These are phyloP conservation scores for Erythrocercus mccallii DNA, from an alignment of 2,113 vertebrate species.

Conservation along the genomic window DNA sequence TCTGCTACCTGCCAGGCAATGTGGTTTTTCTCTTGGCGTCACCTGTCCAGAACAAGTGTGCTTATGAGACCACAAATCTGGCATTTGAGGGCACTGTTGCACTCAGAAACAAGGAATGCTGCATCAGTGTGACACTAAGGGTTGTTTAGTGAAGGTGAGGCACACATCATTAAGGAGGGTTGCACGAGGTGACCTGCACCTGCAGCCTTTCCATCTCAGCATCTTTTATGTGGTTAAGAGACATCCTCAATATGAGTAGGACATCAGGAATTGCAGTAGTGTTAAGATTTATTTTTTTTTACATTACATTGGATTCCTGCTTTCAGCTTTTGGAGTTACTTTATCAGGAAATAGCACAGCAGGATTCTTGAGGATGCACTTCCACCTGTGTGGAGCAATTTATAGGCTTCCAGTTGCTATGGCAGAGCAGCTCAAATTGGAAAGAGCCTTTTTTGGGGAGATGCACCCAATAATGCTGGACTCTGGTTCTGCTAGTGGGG, in stretches of 20 bases:
- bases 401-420: background rate
- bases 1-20: background rate
- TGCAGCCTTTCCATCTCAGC: background rate
- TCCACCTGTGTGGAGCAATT: background rate
- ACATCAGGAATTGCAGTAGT: background rate
- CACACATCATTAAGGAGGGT: background rate
- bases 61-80: background rate
- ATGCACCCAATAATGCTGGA: background rate
- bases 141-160: background rate
- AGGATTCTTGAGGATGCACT: background rate
- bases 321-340: background rate
- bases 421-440: background rate
- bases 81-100: slow-evolving; percentile 21
- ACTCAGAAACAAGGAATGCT: background rate
- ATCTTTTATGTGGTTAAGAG: background rate
- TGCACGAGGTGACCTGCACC: background rate
- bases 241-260: background rate
- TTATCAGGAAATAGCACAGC: background rate
- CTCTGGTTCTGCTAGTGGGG: background rate
- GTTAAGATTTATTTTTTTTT: background rate
- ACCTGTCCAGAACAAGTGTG: background rate
- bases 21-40: background rate
- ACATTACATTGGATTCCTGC: background rate
- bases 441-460: background rate
- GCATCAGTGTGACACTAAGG: background rate